Base-by-base conservation (phyloP, 2,888 invertebrate species). In the Drosophila neutralis region DNA sequence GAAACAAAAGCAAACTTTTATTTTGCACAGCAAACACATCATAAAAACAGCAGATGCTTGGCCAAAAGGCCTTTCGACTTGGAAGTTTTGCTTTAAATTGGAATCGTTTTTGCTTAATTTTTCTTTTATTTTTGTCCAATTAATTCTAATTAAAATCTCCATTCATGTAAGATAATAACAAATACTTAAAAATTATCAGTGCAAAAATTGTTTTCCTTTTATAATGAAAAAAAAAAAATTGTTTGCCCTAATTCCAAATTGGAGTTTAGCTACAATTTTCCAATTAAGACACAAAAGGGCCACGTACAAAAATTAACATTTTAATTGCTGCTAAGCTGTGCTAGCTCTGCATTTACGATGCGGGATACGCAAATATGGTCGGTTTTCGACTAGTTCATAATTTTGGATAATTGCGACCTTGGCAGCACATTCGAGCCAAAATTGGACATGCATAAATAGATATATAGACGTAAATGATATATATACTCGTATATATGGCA, bases 1-100 rank as follows among this genome's bases (percentile, higher is more conserved):
- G 60, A 54, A 64, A 69, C 40, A 67, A 68, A 49, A 58, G 33
- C 36, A 45, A 67, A 73, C 67, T 65, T 82, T 77, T 82, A 60
- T 76, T 78, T 70, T 75, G 40, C 54, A 67, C 56, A 56, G 56
- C 69, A 29, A 42, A 18, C 67, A 40, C 64, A 66, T 51, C 68
- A 65, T 73, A 60, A 57, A 53, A 53, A 68, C 53, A 63, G 24
- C 33, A 45, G 51, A 61, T 65, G 42, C 52, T 63, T 56, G 58
- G 69, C 59, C 54, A 73, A 67, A 57, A 68, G 54, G 38, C 38
- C 40, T 48, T 52, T 59, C 33, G 61, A 70, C 49, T 56, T 48
- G 60, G 38, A 66, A 65, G 49, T 48, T 53, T 58, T 60, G 48
- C 49, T 27, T 33, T 15, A 48, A 68, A 51, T 24, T 21, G 21